Percentiles rank a stretch among this genome's conserved stretches.
Evolutionary conservation across 2,888 invertebrate species (phyloP).

Genomic region (Erebia epiphron): DNA sequence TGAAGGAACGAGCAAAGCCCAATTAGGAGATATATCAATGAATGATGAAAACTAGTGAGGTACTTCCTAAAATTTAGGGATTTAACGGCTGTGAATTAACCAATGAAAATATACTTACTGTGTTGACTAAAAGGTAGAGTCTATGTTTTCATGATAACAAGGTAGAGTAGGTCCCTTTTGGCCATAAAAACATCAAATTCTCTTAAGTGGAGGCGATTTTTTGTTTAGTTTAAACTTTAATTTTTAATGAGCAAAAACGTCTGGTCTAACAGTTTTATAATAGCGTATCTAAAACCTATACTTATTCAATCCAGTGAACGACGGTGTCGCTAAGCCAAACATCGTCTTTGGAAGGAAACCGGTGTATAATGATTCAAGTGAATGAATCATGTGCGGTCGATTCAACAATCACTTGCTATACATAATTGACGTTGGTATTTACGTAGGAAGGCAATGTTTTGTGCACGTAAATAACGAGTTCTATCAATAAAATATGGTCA

Average conservation of each 20-base stretch:
- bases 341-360: conserved; percentile 35
- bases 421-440: conserved; percentile 32
- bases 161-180: too few relatives aligned
- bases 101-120: too few relatives aligned
- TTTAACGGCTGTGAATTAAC: too few relatives aligned
- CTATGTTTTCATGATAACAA: too few relatives aligned
- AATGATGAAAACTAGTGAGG: too few relatives aligned
- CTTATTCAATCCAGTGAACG: background rate
- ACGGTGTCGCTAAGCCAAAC: conserved; percentile 24
- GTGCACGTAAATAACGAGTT: background rate
- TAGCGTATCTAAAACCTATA: background rate
- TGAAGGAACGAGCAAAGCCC: too few relatives aligned
- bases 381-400: conserved; percentile 30
- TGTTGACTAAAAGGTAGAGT: too few relatives aligned
- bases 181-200: background rate
- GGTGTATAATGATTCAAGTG: conserved; percentile 33
- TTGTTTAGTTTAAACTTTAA: background rate
- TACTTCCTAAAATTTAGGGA: too few relatives aligned
- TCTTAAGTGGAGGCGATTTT: background rate
- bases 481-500: too few relatives aligned
- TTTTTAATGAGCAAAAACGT: background rate
- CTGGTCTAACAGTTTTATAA: background rate
- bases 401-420: conserved; percentile 27
- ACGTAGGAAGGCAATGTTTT: conserved; percentile 19
- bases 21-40: too few relatives aligned